phyloP scores from a whole-genome alignment of 92 coral and sea anemone species.

The Plumapathes pennacea region DNA sequence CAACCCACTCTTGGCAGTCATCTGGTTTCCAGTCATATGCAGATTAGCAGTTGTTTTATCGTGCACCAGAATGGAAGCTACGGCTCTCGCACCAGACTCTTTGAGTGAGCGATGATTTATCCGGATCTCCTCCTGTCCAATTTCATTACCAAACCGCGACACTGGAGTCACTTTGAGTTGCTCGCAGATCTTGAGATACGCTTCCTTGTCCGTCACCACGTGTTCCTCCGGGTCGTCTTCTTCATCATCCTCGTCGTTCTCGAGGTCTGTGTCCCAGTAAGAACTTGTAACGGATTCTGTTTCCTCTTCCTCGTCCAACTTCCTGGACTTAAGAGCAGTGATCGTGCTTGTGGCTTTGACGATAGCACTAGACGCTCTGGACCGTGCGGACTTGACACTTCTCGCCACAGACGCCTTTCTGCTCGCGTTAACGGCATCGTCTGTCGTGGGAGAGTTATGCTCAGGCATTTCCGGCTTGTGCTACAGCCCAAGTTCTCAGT shows the following conservation, averaged over 20 bases:
- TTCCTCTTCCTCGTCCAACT: slow-evolving; percentile 54
- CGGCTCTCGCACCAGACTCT: slow-evolving; percentile 71
- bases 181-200: slow-evolving; percentile 62
- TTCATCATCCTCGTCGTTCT: slow-evolving; percentile 38
- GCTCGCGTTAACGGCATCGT: too few relatives aligned
- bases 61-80: slow-evolving; percentile 57
- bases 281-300: slow-evolving; percentile 71
- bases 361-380: slow-evolving; percentile 76
- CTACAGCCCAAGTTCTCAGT: too few relatives aligned
- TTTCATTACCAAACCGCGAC: slow-evolving; percentile 69
- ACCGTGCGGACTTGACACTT: slow-evolving; percentile 53
- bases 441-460: too few relatives aligned
- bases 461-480: too few relatives aligned
- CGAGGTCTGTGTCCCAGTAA: slow-evolving; percentile 86
- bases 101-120: slow-evolving; percentile 74
- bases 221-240: slow-evolving; percentile 1
- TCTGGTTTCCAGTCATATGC: slow-evolving; percentile 62
- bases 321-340: slow-evolving; percentile 15
- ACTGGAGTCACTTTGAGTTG: slow-evolving; percentile 74
- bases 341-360: slow-evolving; percentile 51
- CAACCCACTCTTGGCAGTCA: slow-evolving; percentile 64
- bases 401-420: too few relatives aligned
- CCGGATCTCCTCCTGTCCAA: slow-evolving; percentile 76
- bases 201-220: slow-evolving; percentile 17
- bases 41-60: slow-evolving; percentile 63